Percentiles rank a stretch among this genome's conserved stretches.
Evolutionary conservation across 2,797 vertebrate species (phyloP).

Genomic region (Myotis myotis): DNA sequence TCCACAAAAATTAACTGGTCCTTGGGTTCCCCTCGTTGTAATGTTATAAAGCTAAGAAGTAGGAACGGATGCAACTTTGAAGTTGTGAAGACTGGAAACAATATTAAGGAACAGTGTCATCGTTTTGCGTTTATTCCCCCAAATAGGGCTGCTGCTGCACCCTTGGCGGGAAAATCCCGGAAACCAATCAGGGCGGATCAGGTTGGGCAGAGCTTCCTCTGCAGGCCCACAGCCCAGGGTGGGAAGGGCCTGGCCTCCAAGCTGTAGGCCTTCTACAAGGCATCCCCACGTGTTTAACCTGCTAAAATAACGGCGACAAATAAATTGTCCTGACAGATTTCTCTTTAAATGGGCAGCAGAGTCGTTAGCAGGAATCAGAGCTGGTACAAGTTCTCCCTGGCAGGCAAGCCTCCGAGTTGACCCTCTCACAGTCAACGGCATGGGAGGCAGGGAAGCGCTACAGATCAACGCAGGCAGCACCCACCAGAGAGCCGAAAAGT

Average conservation of each 20-base stretch:
- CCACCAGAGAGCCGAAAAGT: neutral
- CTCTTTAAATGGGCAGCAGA: neutral
- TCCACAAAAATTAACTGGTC: neutral
- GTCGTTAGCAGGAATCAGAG: neutral
- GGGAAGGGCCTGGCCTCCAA: neutral
- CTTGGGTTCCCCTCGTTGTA: neutral
- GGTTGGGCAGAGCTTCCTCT: neutral
- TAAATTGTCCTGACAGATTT: neutral
- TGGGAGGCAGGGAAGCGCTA: neutral
- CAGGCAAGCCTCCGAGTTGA: neutral
- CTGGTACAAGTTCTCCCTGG: neutral
- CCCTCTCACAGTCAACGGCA: neutral
- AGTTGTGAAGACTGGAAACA: neutral
- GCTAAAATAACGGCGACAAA: neutral
- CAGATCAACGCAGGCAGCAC: neutral
- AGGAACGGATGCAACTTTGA: neutral
- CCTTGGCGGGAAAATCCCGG: neutral
- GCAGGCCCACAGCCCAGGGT: rapidly evolving
- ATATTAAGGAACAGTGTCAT: neutral
- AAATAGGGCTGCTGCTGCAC: neutral
- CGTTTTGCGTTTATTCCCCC: neutral
- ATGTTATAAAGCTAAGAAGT: neutral
- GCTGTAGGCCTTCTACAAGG: neutral
- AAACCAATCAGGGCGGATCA: rapidly evolving
- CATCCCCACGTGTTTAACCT: neutral